phyloP scores from a whole-genome alignment of 2,113 vertebrate genomes.

The Lycocorax pyrrhopterus region DNA sequence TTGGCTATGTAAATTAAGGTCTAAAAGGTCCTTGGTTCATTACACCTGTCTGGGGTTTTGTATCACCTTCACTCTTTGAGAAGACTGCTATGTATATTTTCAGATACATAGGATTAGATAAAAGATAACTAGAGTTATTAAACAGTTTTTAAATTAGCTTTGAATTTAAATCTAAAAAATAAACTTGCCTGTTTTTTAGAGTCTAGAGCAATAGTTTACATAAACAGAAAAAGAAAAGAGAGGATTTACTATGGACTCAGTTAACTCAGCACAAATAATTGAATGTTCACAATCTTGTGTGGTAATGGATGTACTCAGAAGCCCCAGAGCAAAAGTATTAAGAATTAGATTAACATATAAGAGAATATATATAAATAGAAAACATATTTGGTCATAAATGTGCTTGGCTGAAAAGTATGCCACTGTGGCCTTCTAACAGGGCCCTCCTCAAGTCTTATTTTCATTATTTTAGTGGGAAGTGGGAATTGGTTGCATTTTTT shows the following conservation, averaged over 20 bases:
- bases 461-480: not conserved
- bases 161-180: not conserved
- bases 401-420: not conserved
- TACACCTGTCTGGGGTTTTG: not conserved
- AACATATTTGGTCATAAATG: not conserved
- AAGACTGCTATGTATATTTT: not conserved
- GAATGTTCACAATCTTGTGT: not conserved
- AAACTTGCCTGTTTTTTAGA: not conserved
- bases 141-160: not conserved
- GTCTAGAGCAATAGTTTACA: not conserved
- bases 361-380: not conserved
- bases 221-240: not conserved
- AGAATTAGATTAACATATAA: not conserved
- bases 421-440: not conserved
- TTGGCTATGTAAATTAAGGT: constrained; percentile 50
- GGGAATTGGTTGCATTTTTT: not conserved
- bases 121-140: not conserved
- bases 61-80: not conserved
- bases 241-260: not conserved
- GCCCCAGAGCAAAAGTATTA: not conserved
- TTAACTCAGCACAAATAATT: not conserved
- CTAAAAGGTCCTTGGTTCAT: constrained; percentile 8
- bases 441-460: not conserved
- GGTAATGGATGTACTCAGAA: not conserved
- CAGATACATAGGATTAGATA: not conserved